Base-by-base conservation (phyloP, 2,888 invertebrate genomes). In the Sicus ferrugineus region DNA sequence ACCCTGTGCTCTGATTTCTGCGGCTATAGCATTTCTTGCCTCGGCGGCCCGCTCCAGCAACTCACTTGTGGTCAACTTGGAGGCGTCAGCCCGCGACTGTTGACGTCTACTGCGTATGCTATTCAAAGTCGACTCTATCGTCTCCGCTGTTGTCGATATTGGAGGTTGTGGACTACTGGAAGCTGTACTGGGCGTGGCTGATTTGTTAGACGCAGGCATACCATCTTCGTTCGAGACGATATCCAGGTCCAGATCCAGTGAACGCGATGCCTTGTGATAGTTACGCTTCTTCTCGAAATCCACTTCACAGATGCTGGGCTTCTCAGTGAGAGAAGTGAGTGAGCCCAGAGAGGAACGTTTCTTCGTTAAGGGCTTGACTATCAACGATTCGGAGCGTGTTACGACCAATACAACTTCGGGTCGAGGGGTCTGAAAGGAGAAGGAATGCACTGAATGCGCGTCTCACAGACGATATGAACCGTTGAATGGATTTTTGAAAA, bases 341-440 rank as follows among this genome's bases (percentile, higher is more conserved):
- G 85, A 85, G 46, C 85, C 85, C 61, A 85, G 74, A 6, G 85
- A 85, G 68, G 84, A 83, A 62, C 85, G 82, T 71, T 85, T 85
- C 73, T 85, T 85, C 72, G 81, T 81, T 38, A 85, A 74, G 6
- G 83, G 74, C 72, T 84, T 85, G 5, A 81, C 77, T 54, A 84
- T 74, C 64, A 85, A 75, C 69, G 85, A 85, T 70, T 85, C 85
- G 66, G 85, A 85, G 81, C 93, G 85, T 77, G 91, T 90, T 76
- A 94, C 89, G 77, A 93, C 93, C 76, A 95, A 88, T 21, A 92
- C 89, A 73, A 94, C 92, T 85, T 93, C 92, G 54, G 91, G 89
- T 70, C 93, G 89, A 71, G 94, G 93, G 71, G 92, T 90, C 93
- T 93, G 81, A 1, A 77, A 73, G 70, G 67, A 68, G 46, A n/a